Conservation (phyloP, 2,888 invertebrate genomes). For the Drosophila parthenogenetica region DNA sequence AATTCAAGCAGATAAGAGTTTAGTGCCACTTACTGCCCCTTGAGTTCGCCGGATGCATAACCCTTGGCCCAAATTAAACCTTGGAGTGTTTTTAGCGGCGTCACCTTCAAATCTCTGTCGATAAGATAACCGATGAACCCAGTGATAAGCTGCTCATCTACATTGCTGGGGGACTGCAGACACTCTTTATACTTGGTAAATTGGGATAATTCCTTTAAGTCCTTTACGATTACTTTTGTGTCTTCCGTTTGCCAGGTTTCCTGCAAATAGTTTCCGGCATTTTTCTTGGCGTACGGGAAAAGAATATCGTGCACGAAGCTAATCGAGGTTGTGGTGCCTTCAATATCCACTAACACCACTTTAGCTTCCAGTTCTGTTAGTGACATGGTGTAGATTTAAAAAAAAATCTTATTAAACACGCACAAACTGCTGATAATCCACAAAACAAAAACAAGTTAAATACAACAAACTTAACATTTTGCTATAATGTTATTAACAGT, state of each 20-base stretch:
- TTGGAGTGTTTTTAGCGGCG: conserved; percentile 94
- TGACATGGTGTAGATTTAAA: conserved; percentile 14
- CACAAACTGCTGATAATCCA: not conserved
- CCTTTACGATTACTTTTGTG: conserved; percentile 88
- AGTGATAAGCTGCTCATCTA: conserved; percentile 87
- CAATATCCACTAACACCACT: conserved; percentile 88
- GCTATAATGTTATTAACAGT: conserved; percentile 15
- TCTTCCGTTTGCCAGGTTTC: conserved; percentile 89
- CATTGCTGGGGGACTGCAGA: not conserved
- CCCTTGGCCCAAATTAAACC: conserved; percentile 95
- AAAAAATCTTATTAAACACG: conserved; percentile 1
- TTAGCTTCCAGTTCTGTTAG: conserved; percentile 55
- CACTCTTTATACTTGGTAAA: conserved; percentile 55
- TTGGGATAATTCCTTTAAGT: conserved; percentile 87
- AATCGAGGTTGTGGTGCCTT: conserved; percentile 91
- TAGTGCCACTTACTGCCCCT: conserved; percentile 92
- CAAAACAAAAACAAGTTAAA: not conserved
- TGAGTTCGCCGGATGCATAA: conserved; percentile 91
- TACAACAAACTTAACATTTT: not conserved
- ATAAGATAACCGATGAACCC: conserved; percentile 93
- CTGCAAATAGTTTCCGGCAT: conserved; percentile 90
- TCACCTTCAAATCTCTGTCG: conserved; percentile 91
- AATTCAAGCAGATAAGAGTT: not conserved
- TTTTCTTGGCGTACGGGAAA: conserved; percentile 91
- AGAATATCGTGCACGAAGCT: conserved; percentile 91